Evolutionary conservation across 1,140 invertebrate genomes (phyloP).

Genomic region (Ceratoteleas bidentatus): DNA sequence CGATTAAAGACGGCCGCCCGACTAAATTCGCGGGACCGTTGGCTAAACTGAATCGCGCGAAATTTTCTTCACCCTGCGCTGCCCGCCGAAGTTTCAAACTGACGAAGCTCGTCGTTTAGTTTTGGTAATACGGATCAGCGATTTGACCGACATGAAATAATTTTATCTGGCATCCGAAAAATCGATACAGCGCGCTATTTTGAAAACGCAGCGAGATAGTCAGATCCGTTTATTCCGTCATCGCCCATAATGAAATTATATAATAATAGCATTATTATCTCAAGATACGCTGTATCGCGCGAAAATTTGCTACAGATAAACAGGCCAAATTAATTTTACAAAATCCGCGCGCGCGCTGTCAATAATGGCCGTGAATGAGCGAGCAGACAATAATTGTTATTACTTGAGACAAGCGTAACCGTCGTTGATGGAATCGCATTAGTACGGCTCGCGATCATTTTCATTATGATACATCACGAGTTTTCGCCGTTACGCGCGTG

Average conservation of each 20-base stretch:
- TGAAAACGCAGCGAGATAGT: constrained; percentile 29
- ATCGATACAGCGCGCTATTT: constrained; percentile 15
- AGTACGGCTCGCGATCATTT: constrained; percentile 45
- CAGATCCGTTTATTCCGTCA: constrained; percentile 30
- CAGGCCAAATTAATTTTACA: constrained; percentile 44
- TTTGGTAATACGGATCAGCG: too few relatives aligned
- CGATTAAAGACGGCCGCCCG: constrained; percentile 20
- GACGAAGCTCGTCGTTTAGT: neutral
- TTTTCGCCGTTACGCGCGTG: constrained; percentile 2
- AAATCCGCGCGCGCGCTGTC: constrained; percentile 40
- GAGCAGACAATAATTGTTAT: constrained; percentile 70
- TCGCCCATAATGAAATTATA: constrained; percentile 41
- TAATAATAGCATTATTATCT: constrained; percentile 49
- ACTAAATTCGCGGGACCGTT: neutral
- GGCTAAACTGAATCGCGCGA: neutral
- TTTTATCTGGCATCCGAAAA: constrained; percentile 32
- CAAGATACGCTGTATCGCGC: constrained; percentile 15
- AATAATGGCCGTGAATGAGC: constrained; percentile 52
- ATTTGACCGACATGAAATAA: constrained; percentile 27
- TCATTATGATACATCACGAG: constrained; percentile 18
- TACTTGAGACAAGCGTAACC: constrained; percentile 66
- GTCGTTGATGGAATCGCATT: constrained; percentile 70
- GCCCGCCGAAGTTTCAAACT: too few relatives aligned
- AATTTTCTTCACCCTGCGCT: too few relatives aligned
- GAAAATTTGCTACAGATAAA: constrained; percentile 35